Evolutionary conservation across 2,113 vertebrate genomes (phyloP), one percentile per base, ranked within the genome.

Genomic region (Sorex fumeus): DNA sequence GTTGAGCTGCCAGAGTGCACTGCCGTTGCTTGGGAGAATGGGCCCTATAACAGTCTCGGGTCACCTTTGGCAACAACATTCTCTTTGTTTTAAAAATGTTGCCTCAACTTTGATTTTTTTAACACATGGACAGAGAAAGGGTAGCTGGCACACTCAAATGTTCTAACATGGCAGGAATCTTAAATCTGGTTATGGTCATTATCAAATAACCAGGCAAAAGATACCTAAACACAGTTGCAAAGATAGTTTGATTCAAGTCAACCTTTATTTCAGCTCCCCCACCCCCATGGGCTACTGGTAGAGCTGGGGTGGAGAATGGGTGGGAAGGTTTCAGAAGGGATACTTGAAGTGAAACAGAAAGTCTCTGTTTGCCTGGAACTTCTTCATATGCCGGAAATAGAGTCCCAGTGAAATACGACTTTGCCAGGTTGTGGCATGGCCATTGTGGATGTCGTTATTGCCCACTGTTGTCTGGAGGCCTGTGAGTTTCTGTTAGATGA

Each of bases 191-290:
- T 85, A 88, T 74, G 40, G 45, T 53, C 43, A 50, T 34, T 30
- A 77, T 86, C 50, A 83, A 45, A 78, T 78, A 79, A 28, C 19
- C 28, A 62, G 74, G 64, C 70, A 16, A 57, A 40, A 40, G 40
- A 40, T 40, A 40, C 40, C 40, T 40, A 40, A 40, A 40, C 40
- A 40, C 40, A 40, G 11, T 83, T 86, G 91, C 43, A 89, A 87
- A 76, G 71, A 71, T 36, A 74, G 16, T 69, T 45, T 88, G 62
- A 21, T 88, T 92, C 90, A 84, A 91, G 87, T 90, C 27, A 71
- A 60, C 32, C 28, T 77, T 72, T 62, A 74, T 21, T 64, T 25
- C 45, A 60, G 4, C 67, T 77, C 27, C 32, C 90, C 72, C 81
- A 40, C n/a, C 72, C 70, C 6, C 69, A 32, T 32, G 11, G 57